Percentiles rank a stretch among this genome's conserved stretches.
These are phyloP conservation scores for Eueides isabella DNA, from an alignment of 1,140 invertebrate species.

Conservation along the genomic window DNA sequence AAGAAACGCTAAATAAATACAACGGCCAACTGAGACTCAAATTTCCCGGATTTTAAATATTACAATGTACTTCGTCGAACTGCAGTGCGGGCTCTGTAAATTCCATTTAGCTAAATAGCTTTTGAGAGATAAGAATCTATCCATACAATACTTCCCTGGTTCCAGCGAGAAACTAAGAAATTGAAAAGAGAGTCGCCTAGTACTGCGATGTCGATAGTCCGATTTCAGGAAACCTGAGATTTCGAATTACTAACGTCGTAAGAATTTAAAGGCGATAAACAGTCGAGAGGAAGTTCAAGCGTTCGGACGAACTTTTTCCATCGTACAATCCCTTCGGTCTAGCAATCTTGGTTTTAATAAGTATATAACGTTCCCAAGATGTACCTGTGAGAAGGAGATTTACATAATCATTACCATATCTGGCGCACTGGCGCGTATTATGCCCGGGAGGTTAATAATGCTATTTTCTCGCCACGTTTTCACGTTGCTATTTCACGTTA, in stretches of 20 bases:
- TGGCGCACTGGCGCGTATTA: conserved; percentile 81
- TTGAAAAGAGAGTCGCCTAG: conserved; percentile 80
- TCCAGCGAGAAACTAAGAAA: conserved; percentile 79
- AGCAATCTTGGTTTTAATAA: conserved; percentile 81
- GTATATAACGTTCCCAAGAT: conserved; percentile 80
- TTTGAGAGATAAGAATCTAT: conserved; percentile 81
- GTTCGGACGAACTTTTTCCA: conserved; percentile 65
- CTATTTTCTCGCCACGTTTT: conserved; percentile 82
- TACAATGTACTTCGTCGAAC: conserved; percentile 80
- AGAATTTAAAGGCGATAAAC: conserved; percentile 75
- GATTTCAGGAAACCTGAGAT: conserved; percentile 77
- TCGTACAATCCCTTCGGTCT: conserved; percentile 70
- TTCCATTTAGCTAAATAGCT: conserved; percentile 82
- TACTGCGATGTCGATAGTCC: conserved; percentile 74
- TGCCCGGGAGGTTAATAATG: conserved; percentile 83
- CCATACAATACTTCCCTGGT: conserved; percentile 79
- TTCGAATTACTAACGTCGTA: conserved; percentile 72
- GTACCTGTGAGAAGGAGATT: conserved; percentile 79
- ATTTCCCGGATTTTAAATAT: conserved; percentile 81
- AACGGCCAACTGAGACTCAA: conserved; percentile 71
- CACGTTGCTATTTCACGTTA: conserved; percentile 82
- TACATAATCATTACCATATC: conserved; percentile 83
- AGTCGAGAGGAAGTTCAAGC: conserved; percentile 53
- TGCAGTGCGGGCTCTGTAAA: conserved; percentile 81
- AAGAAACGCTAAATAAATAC: conserved; percentile 65